Base-by-base conservation (phyloP, 2,113 vertebrate species). In the Dromaius novaehollandiae region DNA sequence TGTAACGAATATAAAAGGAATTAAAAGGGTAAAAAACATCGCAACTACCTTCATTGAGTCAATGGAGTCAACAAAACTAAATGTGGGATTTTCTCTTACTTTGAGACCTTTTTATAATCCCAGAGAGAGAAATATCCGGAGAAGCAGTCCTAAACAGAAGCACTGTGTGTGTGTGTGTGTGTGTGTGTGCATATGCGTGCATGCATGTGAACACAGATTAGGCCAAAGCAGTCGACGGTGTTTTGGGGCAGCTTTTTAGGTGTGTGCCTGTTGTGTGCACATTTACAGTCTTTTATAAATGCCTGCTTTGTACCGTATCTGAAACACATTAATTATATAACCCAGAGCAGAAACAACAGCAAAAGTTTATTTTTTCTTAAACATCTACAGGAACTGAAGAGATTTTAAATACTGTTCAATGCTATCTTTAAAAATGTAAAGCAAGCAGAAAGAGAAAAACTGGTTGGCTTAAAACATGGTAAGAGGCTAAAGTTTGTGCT, bases 271-370 rank as follows among this genome's bases (percentile, higher is more conserved):
- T 55, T 24, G 88, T 82, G 71, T 64, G 44, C 63, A 68, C n/a
- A 24, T 83, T 90, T 92, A 16, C 75, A 81, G 58, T 36, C 63
- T 91, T 95, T 83, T 56, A 66, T 82, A 95, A 89, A 70, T 84
- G 56, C 74, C 91, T 95, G 36, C 90, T 69, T 79, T 46, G n/a
- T 91, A 64, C 90, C 81, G 64, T 28, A 94, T 86, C 84, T 82
- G 34, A 88, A 93, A 92, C 95, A 82, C 34, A 21, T 83, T 55
- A 58, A 93, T 96, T 90, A 80, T 71, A 80, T 80, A 94, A 91
- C 63, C 58, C 82, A 80, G 55, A 38, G 10, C 32, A 53, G 76
- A 91, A 82, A 64, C 34, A 89, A 84, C 74, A 44, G 20, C 44
- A 32, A 84, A 66, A 40, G 65, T 63, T 32, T 16, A 28, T 48